Percentiles rank a stretch among this genome's conserved stretches.
Evolutionary conservation across 2,797 vertebrate species (phyloP).

Genomic region (Amblyraja radiata): DNA sequence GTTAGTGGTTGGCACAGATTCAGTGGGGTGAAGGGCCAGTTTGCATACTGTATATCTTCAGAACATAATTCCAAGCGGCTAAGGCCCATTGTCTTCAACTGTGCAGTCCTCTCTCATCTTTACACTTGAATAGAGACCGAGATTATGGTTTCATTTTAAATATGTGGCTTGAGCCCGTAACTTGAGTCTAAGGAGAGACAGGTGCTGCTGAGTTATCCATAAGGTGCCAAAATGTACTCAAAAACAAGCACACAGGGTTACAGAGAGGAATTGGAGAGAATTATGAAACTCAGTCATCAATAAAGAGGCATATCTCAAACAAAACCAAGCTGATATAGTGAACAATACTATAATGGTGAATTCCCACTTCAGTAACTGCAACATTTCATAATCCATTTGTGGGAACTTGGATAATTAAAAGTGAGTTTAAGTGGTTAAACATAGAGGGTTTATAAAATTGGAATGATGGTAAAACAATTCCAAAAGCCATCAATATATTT

Average conservation of each 20-base stretch:
- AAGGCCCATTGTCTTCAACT: not conserved
- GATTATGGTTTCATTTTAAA: not conserved
- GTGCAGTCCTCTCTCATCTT: not conserved
- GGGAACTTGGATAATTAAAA: conserved; percentile 8
- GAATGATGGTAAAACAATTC: conserved; percentile 24
- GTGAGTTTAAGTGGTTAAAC: conserved; percentile 1
- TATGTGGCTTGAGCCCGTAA: not conserved
- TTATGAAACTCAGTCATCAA: not conserved
- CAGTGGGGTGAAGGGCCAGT: no score
- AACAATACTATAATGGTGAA: not conserved
- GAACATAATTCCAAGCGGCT: no score
- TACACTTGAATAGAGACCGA: not conserved
- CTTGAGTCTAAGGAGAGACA: not conserved
- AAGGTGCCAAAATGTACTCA: not conserved
- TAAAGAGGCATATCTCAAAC: not conserved
- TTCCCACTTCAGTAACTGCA: not conserved
- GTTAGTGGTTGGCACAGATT: no score
- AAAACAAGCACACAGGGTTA: not conserved
- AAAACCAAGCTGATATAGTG: not conserved
- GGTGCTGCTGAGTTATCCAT: not conserved
- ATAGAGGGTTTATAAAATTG: not conserved
- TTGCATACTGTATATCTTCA: no score
- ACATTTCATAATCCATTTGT: not conserved
- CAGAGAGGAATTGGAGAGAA: not conserved
- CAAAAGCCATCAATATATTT: conserved; percentile 13